phyloP scores from a whole-genome alignment of 2,888 invertebrate genomes.

The Temnothorax ravouxi region DNA sequence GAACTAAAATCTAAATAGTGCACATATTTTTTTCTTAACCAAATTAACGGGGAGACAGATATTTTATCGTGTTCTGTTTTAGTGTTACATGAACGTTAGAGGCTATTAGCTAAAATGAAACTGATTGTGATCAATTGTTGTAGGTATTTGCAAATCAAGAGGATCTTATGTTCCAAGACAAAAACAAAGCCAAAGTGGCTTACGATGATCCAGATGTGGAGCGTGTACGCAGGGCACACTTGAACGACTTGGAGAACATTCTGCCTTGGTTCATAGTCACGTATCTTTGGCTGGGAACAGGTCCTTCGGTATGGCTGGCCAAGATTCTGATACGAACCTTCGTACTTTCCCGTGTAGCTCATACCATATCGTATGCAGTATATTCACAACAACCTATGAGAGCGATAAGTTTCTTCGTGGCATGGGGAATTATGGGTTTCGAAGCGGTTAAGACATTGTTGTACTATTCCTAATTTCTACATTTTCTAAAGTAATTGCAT shows the following conservation, averaged over 20 bases:
- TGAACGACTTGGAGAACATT: conserved; percentile 89
- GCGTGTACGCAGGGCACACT: conserved; percentile 87
- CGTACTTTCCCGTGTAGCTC: conserved; percentile 86
- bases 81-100: neutral
- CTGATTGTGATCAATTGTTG: conserved; percentile 34
- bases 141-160: conserved; percentile 81
- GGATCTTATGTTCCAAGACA: conserved; percentile 56
- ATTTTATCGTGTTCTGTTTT: neutral
- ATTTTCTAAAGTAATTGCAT: neutral
- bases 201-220: conserved; percentile 87
- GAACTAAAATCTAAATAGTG: neutral
- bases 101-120: neutral
- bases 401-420: conserved; percentile 85
- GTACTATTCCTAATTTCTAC: conserved; percentile 55
- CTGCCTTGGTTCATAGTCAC: conserved; percentile 87
- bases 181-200: conserved; percentile 67
- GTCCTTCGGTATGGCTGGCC: conserved; percentile 86
- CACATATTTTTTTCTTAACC: neutral
- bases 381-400: conserved; percentile 87
- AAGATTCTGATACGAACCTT: conserved; percentile 87
- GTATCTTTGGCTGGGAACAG: conserved; percentile 87
- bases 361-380: conserved; percentile 87
- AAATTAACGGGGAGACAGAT: neutral
- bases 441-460: conserved; percentile 57
- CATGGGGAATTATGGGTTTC: conserved; percentile 83